Percentiles rank a stretch among this genome's conserved stretches.
Conservation (phyloP, 2,113 vertebrate genomes). For the Colossoma macropomum region DNA sequence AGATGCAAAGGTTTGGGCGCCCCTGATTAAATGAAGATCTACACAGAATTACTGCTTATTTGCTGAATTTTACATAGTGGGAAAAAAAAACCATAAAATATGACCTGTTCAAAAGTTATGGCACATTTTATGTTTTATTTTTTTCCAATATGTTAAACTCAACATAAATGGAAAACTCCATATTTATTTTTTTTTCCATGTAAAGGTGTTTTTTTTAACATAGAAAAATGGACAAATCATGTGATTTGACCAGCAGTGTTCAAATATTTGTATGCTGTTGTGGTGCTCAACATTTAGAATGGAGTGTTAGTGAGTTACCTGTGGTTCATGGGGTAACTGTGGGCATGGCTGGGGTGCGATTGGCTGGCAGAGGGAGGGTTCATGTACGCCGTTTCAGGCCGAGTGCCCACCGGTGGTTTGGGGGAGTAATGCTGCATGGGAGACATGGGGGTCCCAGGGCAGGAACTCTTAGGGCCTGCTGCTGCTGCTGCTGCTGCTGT, state of each 20-base stretch:
- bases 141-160: no score
- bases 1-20: not conserved
- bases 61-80: no score
- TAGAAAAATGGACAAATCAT: no score
- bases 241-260: no score
- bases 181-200: no score
- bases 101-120: no score
- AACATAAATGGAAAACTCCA: no score
- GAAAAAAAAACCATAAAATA: no score
- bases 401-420: constrained; percentile 75
- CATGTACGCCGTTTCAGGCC: constrained; percentile 86
- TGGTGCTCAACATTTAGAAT: not conserved
- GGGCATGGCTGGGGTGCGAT: constrained; percentile 82
- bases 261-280: not conserved
- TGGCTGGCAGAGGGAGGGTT: constrained; percentile 78
- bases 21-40: no score
- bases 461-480: constrained; percentile 82
- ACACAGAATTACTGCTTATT: no score
- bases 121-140: no score
- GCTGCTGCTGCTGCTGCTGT: constrained; percentile 77
- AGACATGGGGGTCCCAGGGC: constrained; percentile 82
- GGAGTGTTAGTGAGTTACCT: constrained; percentile 61
- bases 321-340: constrained; percentile 81
- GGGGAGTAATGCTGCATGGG: constrained; percentile 85
- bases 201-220: no score